Evolutionary conservation across 2,888 invertebrate genomes (phyloP), one percentile per base, ranked within the genome.

Genomic region (Aricia artaxerxes): DNA sequence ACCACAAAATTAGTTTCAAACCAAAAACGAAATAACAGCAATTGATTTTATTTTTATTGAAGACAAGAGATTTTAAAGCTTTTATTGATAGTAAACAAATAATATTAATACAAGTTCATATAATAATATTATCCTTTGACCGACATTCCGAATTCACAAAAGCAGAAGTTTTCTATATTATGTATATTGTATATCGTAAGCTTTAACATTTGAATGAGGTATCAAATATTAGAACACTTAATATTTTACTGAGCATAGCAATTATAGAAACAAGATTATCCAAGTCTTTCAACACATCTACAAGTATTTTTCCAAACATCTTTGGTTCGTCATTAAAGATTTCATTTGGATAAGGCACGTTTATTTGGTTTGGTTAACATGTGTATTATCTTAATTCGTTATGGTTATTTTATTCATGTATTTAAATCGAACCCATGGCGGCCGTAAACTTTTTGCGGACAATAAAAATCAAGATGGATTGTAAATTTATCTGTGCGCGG

Each of bases 311-410:
- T 31, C 24, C 69, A 38, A 13, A 69, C 5, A 69, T 69, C 13
- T 13, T 69, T 35, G 35, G 31, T 64, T 64, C 89, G 86, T 75
- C 81, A 81, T 84, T 91, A 91, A 87, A 93, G 93, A 93, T 93
- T 92, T 90, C 86, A 91, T 91, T 91, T 87, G 88, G 92, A 93
- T 93, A 94, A 93, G 89, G 84, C 86, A 87, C 90, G 90, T 90
- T 88, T 89, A 82, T 85, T 69, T 61, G 49, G 64, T 79, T 61
- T 11, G 44, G 73, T 73, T 57, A 72, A 78, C 40, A 69, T 69
- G 35, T 35, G 69, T 38, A 69, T 73, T 73, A 24, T 73, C 40
- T 57, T 57, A 76, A 76, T 76, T 76, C 16, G 31, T 44, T 73
- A 57, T 76, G 76, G 31, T 53, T 76, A 49, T 76, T 76, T 76